A percentile compares a stretch with the other conserved stretches of the same genome.
phyloP scores from a whole-genome alignment of 2,113 vertebrate species.

The Ptilonorhynchus violaceus region DNA sequence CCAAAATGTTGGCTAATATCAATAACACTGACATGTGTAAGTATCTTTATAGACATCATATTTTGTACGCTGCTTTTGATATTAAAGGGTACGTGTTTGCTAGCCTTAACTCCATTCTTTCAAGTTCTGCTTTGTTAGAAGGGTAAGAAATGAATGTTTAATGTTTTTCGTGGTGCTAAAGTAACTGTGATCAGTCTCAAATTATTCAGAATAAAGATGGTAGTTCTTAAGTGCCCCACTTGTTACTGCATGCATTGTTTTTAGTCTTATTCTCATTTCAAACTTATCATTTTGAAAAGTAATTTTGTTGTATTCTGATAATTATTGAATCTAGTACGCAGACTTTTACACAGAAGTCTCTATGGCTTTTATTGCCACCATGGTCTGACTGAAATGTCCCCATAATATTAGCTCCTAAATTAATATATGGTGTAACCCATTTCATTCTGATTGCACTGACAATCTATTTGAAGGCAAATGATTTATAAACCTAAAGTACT shows the following conservation, averaged over 20 bases:
- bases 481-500: background rate
- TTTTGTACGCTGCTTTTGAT: slow-evolving; percentile 48
- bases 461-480: background rate
- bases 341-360: background rate
- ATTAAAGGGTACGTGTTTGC: background rate
- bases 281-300: background rate
- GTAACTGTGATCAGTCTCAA: slow-evolving; percentile 25
- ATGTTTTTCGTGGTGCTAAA: slow-evolving; percentile 36
- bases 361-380: background rate
- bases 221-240: background rate
- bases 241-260: background rate
- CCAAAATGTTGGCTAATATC: background rate
- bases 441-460: background rate
- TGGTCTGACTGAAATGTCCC: background rate
- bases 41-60: background rate
- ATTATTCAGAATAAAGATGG: slow-evolving; percentile 37
- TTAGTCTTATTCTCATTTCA: background rate
- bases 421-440: background rate
- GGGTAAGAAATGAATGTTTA: background rate
- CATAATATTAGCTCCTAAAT: background rate
- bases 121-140: background rate
- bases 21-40: background rate
- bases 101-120: slow-evolving; percentile 32
- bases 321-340: background rate
- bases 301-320: background rate